Conservation (phyloP, 35 echinoderm and acorn worm species). For the Heliocidaris tuberculata region DNA sequence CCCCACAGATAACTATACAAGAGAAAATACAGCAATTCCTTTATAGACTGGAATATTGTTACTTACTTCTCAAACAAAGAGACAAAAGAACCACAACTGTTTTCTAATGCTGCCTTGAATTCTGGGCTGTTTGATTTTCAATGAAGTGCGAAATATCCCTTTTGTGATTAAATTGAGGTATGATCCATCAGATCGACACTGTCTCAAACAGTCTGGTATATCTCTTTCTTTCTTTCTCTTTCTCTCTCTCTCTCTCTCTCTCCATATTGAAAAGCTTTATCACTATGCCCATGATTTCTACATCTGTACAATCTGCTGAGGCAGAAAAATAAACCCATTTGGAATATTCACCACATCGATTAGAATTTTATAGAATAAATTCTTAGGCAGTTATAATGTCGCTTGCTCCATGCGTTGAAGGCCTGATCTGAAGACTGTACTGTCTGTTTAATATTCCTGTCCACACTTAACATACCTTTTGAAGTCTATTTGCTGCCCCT, state of each 20-base stretch:
- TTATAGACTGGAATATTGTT: not conserved
- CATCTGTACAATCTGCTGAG: not conserved
- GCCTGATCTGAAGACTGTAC: not conserved
- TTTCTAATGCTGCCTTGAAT: not conserved
- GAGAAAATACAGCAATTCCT: not conserved
- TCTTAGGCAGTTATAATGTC: not conserved
- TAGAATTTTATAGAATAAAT: not conserved
- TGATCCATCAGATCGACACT: not conserved
- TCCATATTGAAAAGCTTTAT: not conserved
- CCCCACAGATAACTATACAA: not conserved
- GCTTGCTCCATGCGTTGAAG: too few species aligned
- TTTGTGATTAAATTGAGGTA: not conserved
- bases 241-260: not conserved
- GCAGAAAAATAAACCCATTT: not conserved
- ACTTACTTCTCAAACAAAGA: not conserved
- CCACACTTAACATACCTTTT: too few species aligned
- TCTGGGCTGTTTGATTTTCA: slow-evolving; percentile 11
- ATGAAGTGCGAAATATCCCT: not conserved
- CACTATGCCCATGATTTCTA: not conserved
- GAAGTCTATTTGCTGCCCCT: too few species aligned
- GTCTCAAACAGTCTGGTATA: not conserved
- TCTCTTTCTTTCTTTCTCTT: not conserved
- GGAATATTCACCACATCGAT: not conserved
- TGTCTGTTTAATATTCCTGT: not conserved
- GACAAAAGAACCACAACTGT: slow-evolving; percentile 15